These are phyloP conservation scores for Tetragonula carbonaria DNA, from an alignment of 2,888 invertebrate species.

Conservation along the genomic window DNA sequence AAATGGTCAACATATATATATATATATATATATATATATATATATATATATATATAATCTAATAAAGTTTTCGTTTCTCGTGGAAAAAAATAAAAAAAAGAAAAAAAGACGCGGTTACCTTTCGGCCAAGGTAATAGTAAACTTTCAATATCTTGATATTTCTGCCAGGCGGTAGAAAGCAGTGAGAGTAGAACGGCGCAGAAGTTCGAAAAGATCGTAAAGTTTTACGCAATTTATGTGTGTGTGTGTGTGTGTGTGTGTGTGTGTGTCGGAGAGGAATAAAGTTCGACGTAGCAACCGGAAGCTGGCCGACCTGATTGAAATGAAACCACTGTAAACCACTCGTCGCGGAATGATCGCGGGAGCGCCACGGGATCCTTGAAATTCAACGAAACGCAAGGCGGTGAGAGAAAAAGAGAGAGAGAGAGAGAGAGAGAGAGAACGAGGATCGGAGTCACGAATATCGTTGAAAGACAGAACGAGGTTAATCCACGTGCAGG, in stretches of 20 bases:
- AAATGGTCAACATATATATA: too few species aligned
- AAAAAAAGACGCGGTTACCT: too few species aligned
- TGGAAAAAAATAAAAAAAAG: too few species aligned
- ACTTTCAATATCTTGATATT: not conserved
- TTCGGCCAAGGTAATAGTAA: too few species aligned
- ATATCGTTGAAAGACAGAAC: constrained; percentile 40
- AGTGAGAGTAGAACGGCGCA: not conserved
- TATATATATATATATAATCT: too few species aligned
- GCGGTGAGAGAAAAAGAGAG: constrained; percentile 9
- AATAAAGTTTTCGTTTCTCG: too few species aligned
- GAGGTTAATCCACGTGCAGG: constrained; percentile 60
- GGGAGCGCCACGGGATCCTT: constrained; percentile 44
- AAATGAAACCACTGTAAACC: constrained; percentile 41
- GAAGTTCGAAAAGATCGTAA: not conserved
- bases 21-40: too few species aligned
- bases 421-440: constrained; percentile 9
- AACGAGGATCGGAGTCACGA: not conserved
- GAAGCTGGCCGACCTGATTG: constrained; percentile 10
- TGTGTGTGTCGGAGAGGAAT: not conserved
- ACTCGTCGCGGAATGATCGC: constrained; percentile 39
- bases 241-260: not conserved
- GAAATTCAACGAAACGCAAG: constrained; percentile 41
- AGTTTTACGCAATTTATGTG: not conserved
- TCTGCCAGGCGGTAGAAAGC: not conserved
- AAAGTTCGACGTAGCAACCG: not conserved